These are phyloP conservation scores for Nomada fucata DNA, from an alignment of 2,888 invertebrate species.

Conservation along the genomic window DNA sequence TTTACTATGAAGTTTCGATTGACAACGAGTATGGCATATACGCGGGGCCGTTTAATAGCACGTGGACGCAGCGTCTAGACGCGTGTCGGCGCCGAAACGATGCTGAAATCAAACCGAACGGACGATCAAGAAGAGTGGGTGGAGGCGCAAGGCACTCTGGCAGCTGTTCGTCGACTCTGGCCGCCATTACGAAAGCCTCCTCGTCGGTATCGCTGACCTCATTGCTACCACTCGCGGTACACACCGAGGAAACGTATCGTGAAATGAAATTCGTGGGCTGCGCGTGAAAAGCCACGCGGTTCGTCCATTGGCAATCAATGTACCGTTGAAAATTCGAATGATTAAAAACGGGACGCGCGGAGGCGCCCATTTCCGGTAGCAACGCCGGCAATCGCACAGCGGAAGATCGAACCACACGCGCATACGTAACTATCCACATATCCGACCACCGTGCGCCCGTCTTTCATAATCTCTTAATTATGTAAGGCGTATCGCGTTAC, in stretches of 20 bases:
- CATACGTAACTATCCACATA: too few relatives aligned
- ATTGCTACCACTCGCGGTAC: slow-evolving; percentile 39
- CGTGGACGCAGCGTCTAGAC: background rate
- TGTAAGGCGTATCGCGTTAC: slow-evolving; percentile 26
- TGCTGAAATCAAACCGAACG: slow-evolving; percentile 46
- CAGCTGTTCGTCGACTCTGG: slow-evolving; percentile 64
- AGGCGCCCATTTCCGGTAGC: background rate
- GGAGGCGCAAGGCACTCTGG: slow-evolving; percentile 59
- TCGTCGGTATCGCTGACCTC: slow-evolving; percentile 73
- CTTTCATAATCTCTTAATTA: slow-evolving; percentile 51
- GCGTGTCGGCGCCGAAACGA: slow-evolving; percentile 52
- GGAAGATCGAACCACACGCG: background rate
- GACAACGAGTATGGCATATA: too few relatives aligned
- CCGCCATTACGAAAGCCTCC: slow-evolving; percentile 74
- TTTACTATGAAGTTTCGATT: too few relatives aligned
- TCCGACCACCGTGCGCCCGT: background rate
- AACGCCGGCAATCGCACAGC: background rate
- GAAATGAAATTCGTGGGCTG: slow-evolving; percentile 15
- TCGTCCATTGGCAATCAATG: too few relatives aligned
- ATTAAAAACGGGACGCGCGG: background rate
- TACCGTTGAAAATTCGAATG: background rate
- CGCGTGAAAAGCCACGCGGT: background rate
- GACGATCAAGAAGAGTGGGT: slow-evolving; percentile 54
- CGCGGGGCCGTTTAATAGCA: background rate
- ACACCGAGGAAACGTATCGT: slow-evolving; percentile 22